Base-by-base conservation (phyloP, 2,888 invertebrate species). In the Drosophila sordidula region DNA sequence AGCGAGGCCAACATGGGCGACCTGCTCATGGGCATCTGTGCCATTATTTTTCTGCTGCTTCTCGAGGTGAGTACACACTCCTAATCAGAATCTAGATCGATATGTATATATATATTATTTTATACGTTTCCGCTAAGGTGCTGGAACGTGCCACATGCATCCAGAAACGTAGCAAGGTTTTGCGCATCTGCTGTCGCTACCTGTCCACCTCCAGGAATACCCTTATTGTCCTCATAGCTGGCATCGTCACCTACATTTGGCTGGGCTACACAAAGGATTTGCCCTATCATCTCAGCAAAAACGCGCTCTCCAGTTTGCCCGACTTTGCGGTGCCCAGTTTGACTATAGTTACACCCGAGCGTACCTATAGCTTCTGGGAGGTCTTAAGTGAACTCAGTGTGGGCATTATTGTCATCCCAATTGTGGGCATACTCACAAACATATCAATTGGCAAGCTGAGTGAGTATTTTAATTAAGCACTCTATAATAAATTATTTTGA, bases 361-460 rank as follows among this genome's bases (percentile, higher is more conserved):
- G 67, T 3, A 91, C 75, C 0, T 94, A 95, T 65, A 93, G 91
- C 51, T 95, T 96, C 85, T 58, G 93, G 47, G 95, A 95, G 75
- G 95, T 97, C 94, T 93, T 95, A 72, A 92, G 93, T 65, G 94
- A 95, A 84, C 93, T 98, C 51, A 96, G 97, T 55, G 93, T 95
- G 49, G 97, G 97, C 16, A 94, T 98, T 55, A 89, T 96, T 67
- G 95, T 98, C 68, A 93, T 98, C 83, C 98, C 98, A 3, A 89
- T 98, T 22, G 95, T 98, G 66, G 96, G 97, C 70, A 95, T 98
- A 71, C 93, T 98, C 59, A 98, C 98, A 44, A 97, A 98, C 90
- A 96, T 98, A 74, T 98, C 98, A 12, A 98, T 99, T 78, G 98
- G 98, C 32, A 98, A 98, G 11, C 97, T 98, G 92, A 95, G 98